Percentiles rank a stretch among this genome's conserved stretches.
These are phyloP conservation scores for Drosophila albomicans DNA, from an alignment of 1,140 invertebrate genomes.

Conservation along the genomic window DNA sequence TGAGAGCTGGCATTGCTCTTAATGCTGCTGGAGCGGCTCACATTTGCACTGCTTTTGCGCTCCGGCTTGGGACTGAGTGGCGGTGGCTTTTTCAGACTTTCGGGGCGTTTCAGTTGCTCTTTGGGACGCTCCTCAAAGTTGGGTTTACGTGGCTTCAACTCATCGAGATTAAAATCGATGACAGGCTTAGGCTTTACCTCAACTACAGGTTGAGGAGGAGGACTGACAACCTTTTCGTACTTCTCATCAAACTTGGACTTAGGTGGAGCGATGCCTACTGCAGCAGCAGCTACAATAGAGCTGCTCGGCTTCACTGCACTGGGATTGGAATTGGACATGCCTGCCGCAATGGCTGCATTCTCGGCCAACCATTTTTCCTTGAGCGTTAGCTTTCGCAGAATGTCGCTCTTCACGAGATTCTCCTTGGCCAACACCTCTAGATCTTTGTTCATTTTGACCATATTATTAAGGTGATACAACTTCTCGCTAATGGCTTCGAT, in stretches of 20 bases:
- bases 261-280: slow-evolving; percentile 15
- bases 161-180: slow-evolving; percentile 69
- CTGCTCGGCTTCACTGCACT: neutral
- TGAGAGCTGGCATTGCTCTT: slow-evolving; percentile 62
- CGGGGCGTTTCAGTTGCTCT: slow-evolving; percentile 53
- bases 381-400: slow-evolving; percentile 79
- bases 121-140: slow-evolving; percentile 72
- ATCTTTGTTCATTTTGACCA: slow-evolving; percentile 84
- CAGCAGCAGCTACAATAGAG: neutral
- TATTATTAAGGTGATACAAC: slow-evolving; percentile 78
- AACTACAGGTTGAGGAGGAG: neutral
- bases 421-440: slow-evolving; percentile 80
- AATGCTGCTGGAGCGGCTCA: slow-evolving; percentile 68
- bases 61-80: slow-evolving; percentile 54
- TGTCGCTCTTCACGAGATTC: slow-evolving; percentile 83
- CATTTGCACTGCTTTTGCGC: slow-evolving; percentile 51
- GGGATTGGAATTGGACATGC: slow-evolving; percentile 35
- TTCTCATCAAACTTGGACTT: slow-evolving; percentile 78
- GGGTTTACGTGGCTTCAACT: slow-evolving; percentile 66
- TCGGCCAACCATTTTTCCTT: slow-evolving; percentile 84
- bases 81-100: slow-evolving; percentile 29
- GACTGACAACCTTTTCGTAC: slow-evolving; percentile 59
- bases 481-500: slow-evolving; percentile 84
- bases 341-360: slow-evolving; percentile 70
- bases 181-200: slow-evolving; percentile 64